Evolutionary conservation across 92 coral and sea anemone species (phyloP), one percentile per base, ranked within the genome.

Genomic region (Metridium senile): DNA sequence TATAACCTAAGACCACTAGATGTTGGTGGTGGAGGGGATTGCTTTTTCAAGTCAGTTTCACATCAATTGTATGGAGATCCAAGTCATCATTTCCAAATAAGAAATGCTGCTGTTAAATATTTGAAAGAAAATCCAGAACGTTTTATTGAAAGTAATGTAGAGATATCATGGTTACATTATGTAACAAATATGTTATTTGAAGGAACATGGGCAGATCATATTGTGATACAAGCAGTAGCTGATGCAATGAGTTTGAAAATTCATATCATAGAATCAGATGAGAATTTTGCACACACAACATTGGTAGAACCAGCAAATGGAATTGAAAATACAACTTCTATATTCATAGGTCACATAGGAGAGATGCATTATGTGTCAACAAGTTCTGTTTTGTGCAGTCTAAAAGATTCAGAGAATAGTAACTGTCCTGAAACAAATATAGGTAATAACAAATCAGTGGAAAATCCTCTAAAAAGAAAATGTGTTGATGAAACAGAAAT

Each of bases 31-130:
- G n/a, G n/a, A n/a, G n/a, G n/a, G n/a, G n/a, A n/a, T n/a, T 82
- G 86, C 58, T 73, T 78, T 56, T 78, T 78, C 66, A 74, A 66
- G 58, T 31, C 86, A n/a, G 64, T 82, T 62, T 64, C 86, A 53
- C 86, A 82, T 45, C 76, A n/a, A n/a, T 16, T 45, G 51, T 45
- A 45, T 45, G 51, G 51, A 45, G 16, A 45, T 45, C 7, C 9
- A 7, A 76, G 20, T 45, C 77, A 47, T 75, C 87, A 83, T 76
- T 75, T 83, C 69, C 71, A 76, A 47, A 75, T 75, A 29, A 75
- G 87, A 75, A 71, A 67, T 69, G 82, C 82, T 53, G 82, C 72
- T 7, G 51, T 45, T 45, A 16, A 45, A 45, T 45, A 45, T 16
- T 7, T 45, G 51, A 45, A 7, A 45, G 51, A 45, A 7, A 7